Percentiles rank a stretch among this genome's conserved stretches.
Conservation (phyloP, 2,797 vertebrate genomes). For the Malurus splendens region DNA sequence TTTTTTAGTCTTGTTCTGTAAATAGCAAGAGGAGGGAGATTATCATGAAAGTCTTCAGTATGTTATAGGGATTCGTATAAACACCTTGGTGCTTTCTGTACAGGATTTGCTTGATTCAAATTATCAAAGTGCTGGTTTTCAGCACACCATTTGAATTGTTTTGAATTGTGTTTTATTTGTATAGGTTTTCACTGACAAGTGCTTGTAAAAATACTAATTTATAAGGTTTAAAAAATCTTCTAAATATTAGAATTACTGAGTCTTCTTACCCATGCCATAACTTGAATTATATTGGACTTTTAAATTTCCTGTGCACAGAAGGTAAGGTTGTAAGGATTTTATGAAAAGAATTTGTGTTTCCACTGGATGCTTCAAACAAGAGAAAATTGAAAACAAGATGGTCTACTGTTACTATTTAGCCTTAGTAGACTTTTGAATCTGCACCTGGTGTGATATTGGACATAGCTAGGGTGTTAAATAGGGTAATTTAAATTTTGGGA, state of each 20-base stretch:
- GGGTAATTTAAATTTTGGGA: conserved; percentile 31
- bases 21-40: not conserved
- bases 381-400: conserved; percentile 7
- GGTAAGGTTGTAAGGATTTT: not conserved
- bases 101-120: not conserved
- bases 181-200: not conserved
- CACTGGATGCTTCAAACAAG: conserved; percentile 3
- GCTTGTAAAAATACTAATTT: not conserved
- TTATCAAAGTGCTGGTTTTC: not conserved
- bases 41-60: not conserved
- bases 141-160: not conserved
- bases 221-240: not conserved
- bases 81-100: not conserved
- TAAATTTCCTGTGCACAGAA: not conserved
- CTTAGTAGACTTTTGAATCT: conserved; percentile 20
- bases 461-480: conserved; percentile 36
- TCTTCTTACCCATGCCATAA: not conserved
- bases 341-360: not conserved
- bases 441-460: not conserved
- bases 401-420: conserved; percentile 20
- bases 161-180: not conserved
- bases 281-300: not conserved
- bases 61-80: not conserved
- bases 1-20: not conserved
- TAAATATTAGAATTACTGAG: not conserved